A percentile compares a stretch with the other conserved stretches of the same genome.
These are phyloP conservation scores for Anseranas semipalmata DNA, from an alignment of 2,113 vertebrate species.

Conservation along the genomic window DNA sequence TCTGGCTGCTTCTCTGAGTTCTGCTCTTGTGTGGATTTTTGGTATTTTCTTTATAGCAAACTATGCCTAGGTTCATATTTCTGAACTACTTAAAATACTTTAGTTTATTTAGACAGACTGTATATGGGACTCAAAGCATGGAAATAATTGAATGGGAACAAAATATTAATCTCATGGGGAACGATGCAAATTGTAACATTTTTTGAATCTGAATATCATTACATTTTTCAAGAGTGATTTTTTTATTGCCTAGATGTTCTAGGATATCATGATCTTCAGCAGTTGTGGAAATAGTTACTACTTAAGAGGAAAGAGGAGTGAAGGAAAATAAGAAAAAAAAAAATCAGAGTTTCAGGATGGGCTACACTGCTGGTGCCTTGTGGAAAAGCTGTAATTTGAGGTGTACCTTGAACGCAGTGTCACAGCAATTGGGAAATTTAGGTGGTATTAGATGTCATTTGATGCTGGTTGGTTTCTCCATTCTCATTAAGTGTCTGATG, in stretches of 20 bases:
- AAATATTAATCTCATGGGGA: neutral
- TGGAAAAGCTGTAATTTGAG: neutral
- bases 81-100: neutral
- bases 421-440: neutral
- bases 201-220: neutral
- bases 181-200: neutral
- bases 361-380: neutral
- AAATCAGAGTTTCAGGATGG: neutral
- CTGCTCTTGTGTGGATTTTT: neutral
- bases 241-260: neutral
- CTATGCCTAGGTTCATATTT: neutral
- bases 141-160: neutral
- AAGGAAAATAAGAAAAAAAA: neutral
- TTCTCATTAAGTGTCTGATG: neutral
- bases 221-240: neutral
- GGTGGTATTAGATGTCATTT: neutral
- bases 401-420: fast-evolving
- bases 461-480: neutral
- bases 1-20: neutral
- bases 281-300: neutral
- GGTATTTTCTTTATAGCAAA: neutral
- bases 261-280: neutral
- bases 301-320: neutral
- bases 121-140: neutral
- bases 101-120: neutral